Conservation (phyloP, 2,113 vertebrate species). For the Blennius ocellaris region DNA sequence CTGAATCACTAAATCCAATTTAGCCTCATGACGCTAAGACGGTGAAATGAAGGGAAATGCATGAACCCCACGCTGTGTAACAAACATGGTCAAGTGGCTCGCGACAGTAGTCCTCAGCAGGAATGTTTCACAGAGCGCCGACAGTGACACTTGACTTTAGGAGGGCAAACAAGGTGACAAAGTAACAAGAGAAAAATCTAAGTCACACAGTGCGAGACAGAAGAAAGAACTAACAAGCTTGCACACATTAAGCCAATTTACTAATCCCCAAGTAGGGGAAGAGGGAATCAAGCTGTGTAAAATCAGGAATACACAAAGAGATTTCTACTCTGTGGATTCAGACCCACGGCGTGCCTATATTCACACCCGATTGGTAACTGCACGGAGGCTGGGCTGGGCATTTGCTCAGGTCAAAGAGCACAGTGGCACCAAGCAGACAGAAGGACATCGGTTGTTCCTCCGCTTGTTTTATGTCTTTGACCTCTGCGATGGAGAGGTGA, state of each 20-base stretch:
- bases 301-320: constrained; percentile 37
- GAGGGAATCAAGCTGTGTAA: constrained; percentile 31
- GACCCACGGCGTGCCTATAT: constrained; percentile 38
- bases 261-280: constrained; percentile 53
- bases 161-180: constrained; percentile 46
- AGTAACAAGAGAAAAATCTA: constrained; percentile 15
- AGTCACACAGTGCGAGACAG: constrained; percentile 11
- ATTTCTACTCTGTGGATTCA: constrained; percentile 30
- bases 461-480: constrained; percentile 55
- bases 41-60: constrained; percentile 67
- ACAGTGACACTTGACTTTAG: constrained; percentile 60
- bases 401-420: constrained; percentile 56
- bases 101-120: constrained; percentile 35
- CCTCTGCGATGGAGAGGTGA: constrained; percentile 55
- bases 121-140: constrained; percentile 49
- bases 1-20: constrained; percentile 80
- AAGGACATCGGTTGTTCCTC: constrained; percentile 43
- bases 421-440: constrained; percentile 41
- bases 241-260: constrained; percentile 54
- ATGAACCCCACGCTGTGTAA: constrained; percentile 42
- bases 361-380: constrained; percentile 52
- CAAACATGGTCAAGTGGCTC: constrained; percentile 41
- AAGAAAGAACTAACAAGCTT: constrained; percentile 48
- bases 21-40: constrained; percentile 71
- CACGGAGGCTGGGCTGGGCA: constrained; percentile 22